phyloP scores from a whole-genome alignment of 2,113 vertebrate species.

The Callopanchax toddi region DNA sequence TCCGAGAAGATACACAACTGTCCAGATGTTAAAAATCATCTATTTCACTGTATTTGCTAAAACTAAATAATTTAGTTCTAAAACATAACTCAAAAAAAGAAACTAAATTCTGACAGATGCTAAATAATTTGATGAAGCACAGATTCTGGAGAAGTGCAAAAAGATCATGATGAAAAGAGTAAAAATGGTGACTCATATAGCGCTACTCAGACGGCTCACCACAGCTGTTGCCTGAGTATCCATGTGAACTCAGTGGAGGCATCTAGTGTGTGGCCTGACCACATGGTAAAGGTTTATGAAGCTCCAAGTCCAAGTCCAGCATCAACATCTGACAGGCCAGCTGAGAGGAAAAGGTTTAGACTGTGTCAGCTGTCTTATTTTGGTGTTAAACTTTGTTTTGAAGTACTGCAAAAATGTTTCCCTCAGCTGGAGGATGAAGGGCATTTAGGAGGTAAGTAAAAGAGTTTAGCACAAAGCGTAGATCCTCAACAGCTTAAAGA shows the following conservation, averaged over 20 bases:
- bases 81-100: no score
- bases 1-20: no score
- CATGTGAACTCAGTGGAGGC: conserved; percentile 22
- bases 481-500: background rate
- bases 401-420: conserved; percentile 19
- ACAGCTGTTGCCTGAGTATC: conserved; percentile 13
- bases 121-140: no score
- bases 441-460: conserved; percentile 8
- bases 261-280: conserved; percentile 54
- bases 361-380: conserved; percentile 26
- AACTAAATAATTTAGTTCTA: no score
- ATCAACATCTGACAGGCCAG: conserved; percentile 20
- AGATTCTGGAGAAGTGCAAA: background rate
- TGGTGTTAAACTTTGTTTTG: conserved; percentile 41
- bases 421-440: conserved; percentile 8
- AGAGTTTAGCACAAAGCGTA: conserved; percentile 18
- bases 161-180: background rate
- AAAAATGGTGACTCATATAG: background rate
- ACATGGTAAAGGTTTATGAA: conserved; percentile 23
- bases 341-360: conserved; percentile 1
- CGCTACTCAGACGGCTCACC: conserved; percentile 43
- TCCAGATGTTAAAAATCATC: no score
- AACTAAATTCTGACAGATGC: no score
- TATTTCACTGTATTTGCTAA: no score
- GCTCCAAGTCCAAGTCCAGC: conserved; percentile 38